Evolutionary conservation across 2,797 vertebrate genomes (phyloP).

Genomic region (Ficedula albicollis): DNA sequence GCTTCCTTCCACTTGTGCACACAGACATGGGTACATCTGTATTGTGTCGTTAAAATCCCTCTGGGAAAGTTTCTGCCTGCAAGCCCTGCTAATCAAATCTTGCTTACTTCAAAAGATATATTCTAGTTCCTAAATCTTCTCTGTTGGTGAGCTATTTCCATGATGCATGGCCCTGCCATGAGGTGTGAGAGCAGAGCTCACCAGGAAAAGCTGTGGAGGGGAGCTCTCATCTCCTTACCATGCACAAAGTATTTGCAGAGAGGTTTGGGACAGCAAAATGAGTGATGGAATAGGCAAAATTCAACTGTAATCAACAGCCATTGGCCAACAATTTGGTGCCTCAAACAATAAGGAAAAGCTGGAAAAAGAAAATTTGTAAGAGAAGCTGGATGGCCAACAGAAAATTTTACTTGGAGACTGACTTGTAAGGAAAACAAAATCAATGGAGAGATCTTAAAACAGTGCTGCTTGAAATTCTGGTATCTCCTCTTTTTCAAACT

Average conservation of each 20-base stretch:
- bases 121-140: neutral
- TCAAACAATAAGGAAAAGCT: neutral
- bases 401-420: neutral
- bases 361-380: neutral
- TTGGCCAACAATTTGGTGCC: neutral
- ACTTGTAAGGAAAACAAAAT: neutral
- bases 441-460: neutral
- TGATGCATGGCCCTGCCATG: neutral
- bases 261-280: neutral
- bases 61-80: neutral
- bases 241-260: accelerated
- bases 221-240: accelerated
- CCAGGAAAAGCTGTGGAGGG: neutral
- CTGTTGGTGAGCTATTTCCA: accelerated
- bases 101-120: neutral
- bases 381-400: neutral
- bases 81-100: neutral
- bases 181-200: neutral
- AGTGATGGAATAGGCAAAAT: neutral
- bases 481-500: neutral
- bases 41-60: neutral
- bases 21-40: accelerated
- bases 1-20: neutral
- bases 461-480: neutral
- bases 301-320: neutral